A percentile compares a stretch with the other conserved stretches of the same genome.
Conservation (phyloP, 2,888 invertebrate species). For the Desoria tigrina region DNA sequence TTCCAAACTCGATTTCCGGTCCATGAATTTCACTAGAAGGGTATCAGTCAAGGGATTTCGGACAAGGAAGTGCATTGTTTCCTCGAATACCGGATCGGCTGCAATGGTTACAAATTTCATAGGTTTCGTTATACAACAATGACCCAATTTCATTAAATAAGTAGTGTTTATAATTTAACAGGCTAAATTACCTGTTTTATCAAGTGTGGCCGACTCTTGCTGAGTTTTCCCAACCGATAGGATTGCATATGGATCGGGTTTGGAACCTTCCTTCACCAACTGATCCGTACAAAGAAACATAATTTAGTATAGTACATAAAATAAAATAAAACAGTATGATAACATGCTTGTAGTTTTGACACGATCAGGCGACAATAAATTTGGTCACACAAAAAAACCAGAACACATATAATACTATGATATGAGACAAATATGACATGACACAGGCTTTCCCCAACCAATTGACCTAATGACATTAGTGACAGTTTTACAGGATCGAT, state of each 20-base stretch:
- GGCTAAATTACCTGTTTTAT: no score
- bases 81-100: slow-evolving; percentile 90
- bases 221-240: slow-evolving; percentile 51
- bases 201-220: slow-evolving; percentile 37
- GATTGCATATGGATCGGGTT: slow-evolving; percentile 52
- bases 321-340: background rate
- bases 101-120: no score
- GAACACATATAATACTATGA: no score
- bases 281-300: no score
- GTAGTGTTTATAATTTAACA: no score
- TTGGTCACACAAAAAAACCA: background rate
- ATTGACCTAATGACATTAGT: slow-evolving; percentile 1
- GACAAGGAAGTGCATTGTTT: slow-evolving; percentile 90
- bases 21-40: slow-evolving; percentile 73
- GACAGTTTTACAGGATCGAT: background rate
- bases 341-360: no score
- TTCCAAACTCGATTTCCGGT: slow-evolving; percentile 47
- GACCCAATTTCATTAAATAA: no score
- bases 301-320: slow-evolving; percentile 8
- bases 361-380: background rate
- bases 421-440: no score
- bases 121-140: no score
- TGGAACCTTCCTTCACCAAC: slow-evolving; percentile 43
- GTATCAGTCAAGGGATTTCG: slow-evolving; percentile 87
- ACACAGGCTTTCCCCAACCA: slow-evolving; percentile 3